Evolutionary conservation across 2,888 invertebrate species (phyloP).

Genomic region (Linhomoeus sp.): DNA sequence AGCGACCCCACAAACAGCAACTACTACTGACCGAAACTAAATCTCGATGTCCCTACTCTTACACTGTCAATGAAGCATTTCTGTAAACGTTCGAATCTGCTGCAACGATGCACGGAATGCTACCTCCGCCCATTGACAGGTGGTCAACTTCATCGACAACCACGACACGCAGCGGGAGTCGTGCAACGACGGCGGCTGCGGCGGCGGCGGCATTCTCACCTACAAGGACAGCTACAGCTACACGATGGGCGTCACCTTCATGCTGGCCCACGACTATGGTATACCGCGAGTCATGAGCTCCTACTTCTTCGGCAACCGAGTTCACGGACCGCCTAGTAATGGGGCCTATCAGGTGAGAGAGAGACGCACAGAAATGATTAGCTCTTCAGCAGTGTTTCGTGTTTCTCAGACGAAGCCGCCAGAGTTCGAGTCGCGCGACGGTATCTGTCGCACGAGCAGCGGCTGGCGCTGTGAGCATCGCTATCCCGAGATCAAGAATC

Average conservation of each 20-base stretch:
- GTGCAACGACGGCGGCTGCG: conserved; percentile 17
- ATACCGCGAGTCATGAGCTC: conserved; percentile 62
- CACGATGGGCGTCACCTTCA: conserved; percentile 52
- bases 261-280: conserved; percentile 64
- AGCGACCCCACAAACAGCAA: too few relatives aligned
- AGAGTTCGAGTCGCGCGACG: conserved; percentile 31
- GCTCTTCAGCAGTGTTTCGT: too few relatives aligned
- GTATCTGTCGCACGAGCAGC: conserved; percentile 35
- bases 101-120: too few relatives aligned
- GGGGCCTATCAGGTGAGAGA: too few relatives aligned
- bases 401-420: too few relatives aligned
- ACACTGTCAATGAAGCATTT: too few relatives aligned
- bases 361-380: too few relatives aligned
- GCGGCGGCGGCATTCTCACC: conserved; percentile 14
- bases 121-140: too few relatives aligned
- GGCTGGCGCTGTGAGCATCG: conserved; percentile 31
- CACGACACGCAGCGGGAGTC: conserved; percentile 71
- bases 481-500: conserved; percentile 21
- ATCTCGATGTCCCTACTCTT: too few relatives aligned
- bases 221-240: conserved; percentile 24
- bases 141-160: conserved; percentile 51
- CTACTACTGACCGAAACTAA: too few relatives aligned
- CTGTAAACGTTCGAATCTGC: too few relatives aligned
- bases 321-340: conserved; percentile 18
- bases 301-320: conserved; percentile 40